Evolutionary conservation across 92 coral and sea anemone species (phyloP), one percentile per base, ranked within the genome.

Genomic region (Umimayanthus chanpuru): DNA sequence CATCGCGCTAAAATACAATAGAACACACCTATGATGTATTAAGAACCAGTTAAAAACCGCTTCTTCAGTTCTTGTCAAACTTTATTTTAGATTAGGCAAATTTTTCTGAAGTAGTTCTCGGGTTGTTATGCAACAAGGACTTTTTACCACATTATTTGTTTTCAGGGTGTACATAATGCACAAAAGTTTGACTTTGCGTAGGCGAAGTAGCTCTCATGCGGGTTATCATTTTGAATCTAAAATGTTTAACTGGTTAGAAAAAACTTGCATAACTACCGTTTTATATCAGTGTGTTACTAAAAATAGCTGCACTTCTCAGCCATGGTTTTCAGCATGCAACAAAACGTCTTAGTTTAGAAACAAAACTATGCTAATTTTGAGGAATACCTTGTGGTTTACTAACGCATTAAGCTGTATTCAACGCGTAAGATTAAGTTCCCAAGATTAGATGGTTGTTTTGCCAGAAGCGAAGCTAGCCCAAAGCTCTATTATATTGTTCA

Each of bases 71-170:
- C 77, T 83, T 68, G 74, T 83, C 87, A 83, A 68, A 47, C 44
- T 83, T 49, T 83, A 71, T 83, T 83, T 73, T 83, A 83, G 58
- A 30, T 72, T 83, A 85, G 86, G 87, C 78, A 88, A 85, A 94
- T 94, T 90, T 92, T 94, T 93, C 75, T 82, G 79, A 89, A 86
- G 91, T 81, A 86, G 38, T 81, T 30, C 10, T 84, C 6, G 85
- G 64, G 98, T 94, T 88, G 98, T 91, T 88, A 94, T 87, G 93
- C 87, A 39, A 83, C 87, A 71, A 83, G 30, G 65, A 43, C 78
- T 28, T 83, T 83, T 70, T 32, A 4, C 43, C 32, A 6, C 44
- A 47, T 83, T 83, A 70, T 71, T 49, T 44, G 87, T 44, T 68
- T 81, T 83, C 26, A 83, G 66, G 64, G 28, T 68, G 78, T 44